Conservation (phyloP, 1,140 invertebrate species). For the Anoplophora glabripennis region DNA sequence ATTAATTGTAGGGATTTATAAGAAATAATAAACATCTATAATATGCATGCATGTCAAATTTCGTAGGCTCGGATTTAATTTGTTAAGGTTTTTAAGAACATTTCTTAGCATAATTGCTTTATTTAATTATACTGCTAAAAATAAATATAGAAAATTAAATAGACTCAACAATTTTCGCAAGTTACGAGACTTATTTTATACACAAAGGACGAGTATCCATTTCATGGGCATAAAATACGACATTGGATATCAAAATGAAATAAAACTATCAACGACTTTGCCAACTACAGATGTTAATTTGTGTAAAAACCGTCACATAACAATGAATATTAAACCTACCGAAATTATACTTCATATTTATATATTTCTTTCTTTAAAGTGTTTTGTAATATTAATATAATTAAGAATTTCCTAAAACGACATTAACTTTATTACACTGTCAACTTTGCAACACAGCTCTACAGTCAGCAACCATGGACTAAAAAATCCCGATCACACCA, state of each 20-base stretch:
- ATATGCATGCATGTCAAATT: too few species aligned
- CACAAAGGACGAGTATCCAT: conserved; percentile 34
- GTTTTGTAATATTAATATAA: neutral
- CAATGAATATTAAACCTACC: conserved; percentile 18
- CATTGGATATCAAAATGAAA: conserved; percentile 37
- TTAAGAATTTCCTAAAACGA: neutral
- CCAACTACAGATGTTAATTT: conserved; percentile 23
- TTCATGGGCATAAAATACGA: conserved; percentile 32
- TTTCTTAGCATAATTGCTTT: too few species aligned
- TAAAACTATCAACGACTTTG: conserved; percentile 35
- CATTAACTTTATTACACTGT: conserved; percentile 26
- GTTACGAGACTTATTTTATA: conserved; percentile 5
- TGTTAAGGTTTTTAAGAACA: too few species aligned
- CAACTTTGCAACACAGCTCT: conserved; percentile 31
- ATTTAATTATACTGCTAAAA: too few species aligned
- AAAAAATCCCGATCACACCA: conserved; percentile 21
- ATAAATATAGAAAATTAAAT: too few species aligned
- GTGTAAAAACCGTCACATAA: conserved; percentile 13
- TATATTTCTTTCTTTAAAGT: conserved; percentile 4
- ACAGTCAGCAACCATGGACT: conserved; percentile 10
- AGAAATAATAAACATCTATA: too few species aligned
- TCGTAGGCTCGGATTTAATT: too few species aligned
- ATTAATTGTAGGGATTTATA: too few species aligned
- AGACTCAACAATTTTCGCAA: too few species aligned
- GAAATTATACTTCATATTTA: conserved; percentile 19